A percentile compares a stretch with the other conserved stretches of the same genome.
Conservation (phyloP, 1,140 invertebrate species). For the Octopus bimaculoides region DNA sequence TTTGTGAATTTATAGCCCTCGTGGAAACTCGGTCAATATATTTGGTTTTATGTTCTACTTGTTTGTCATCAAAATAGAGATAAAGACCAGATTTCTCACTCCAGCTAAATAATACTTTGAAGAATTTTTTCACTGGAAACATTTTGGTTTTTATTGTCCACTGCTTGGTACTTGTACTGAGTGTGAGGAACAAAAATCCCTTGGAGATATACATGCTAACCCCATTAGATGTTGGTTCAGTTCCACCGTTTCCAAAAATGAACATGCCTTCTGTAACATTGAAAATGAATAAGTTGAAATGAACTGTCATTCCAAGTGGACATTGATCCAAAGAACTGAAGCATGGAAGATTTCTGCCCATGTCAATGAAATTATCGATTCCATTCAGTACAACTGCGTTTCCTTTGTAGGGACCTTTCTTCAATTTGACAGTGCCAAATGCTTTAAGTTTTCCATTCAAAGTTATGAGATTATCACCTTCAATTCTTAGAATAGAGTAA, state of each 20-base stretch:
- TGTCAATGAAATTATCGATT: conserved; percentile 25
- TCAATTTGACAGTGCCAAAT: conserved; percentile 23
- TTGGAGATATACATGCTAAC: conserved; percentile 34
- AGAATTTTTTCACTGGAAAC: conserved; percentile 17
- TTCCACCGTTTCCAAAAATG: conserved; percentile 38
- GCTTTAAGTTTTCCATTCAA: conserved; percentile 26
- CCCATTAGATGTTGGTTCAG: conserved; percentile 24
- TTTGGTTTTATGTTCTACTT: conserved; percentile 13
- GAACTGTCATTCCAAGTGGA: conserved; percentile 33
- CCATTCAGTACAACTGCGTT: conserved; percentile 34
- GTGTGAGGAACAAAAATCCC: conserved; percentile 29
- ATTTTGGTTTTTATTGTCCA: conserved; percentile 29
- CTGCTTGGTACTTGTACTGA: conserved; percentile 27
- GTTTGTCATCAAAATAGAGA: conserved; percentile 29
- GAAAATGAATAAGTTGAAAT: conserved; percentile 33
- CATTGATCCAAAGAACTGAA: conserved; percentile 28
- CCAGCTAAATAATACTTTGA: conserved; percentile 36
- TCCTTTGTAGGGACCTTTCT: conserved; percentile 28
- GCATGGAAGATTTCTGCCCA: conserved; percentile 20
- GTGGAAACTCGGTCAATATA: conserved; percentile 17
- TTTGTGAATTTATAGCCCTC: not conserved
- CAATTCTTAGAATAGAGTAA: conserved; percentile 26
- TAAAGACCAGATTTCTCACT: conserved; percentile 30
- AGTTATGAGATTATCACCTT: conserved; percentile 21
- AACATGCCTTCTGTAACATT: conserved; percentile 33